Conservation (phyloP, 2,888 invertebrate genomes). For the Dicycla oo region DNA sequence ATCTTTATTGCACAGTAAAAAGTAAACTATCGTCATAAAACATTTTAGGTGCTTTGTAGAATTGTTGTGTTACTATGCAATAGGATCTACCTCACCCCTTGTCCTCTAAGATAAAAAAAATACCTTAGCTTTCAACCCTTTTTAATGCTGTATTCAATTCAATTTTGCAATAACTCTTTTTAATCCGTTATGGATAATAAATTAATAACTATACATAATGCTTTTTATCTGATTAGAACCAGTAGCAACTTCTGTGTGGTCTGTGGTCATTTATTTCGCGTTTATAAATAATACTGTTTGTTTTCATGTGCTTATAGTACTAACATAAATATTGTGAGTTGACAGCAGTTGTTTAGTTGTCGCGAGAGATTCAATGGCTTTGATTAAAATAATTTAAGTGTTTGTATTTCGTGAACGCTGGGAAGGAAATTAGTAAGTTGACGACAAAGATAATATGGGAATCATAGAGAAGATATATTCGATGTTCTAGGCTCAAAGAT, state of each 20-base stretch:
- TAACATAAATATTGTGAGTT: constrained; percentile 50
- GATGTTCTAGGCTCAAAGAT: neutral
- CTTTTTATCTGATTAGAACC: neutral
- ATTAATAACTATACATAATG: neutral
- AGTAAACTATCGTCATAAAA: neutral
- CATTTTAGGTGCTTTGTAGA: neutral
- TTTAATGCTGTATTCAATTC: neutral
- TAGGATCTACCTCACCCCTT: neutral
- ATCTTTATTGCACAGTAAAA: neutral
- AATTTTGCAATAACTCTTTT: neutral
- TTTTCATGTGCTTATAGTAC: constrained; percentile 17
- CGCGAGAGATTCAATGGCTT: constrained; percentile 23
- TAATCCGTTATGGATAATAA: neutral
- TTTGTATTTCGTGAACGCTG: constrained; percentile 16
- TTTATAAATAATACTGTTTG: constrained; percentile 23
- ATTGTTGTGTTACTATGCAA: neutral
- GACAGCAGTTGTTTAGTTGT: constrained; percentile 23
- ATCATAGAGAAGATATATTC: neutral
- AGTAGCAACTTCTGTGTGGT: constrained; percentile 28
- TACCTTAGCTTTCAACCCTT: neutral
- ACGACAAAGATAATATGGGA: neutral
- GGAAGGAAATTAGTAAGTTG: neutral
- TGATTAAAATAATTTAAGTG: constrained; percentile 36
- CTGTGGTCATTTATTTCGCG: constrained; percentile 19
- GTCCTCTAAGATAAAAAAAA: neutral